Evolutionary conservation across 2,888 invertebrate species (phyloP).

Genomic region (Trichopoda pennipes): DNA sequence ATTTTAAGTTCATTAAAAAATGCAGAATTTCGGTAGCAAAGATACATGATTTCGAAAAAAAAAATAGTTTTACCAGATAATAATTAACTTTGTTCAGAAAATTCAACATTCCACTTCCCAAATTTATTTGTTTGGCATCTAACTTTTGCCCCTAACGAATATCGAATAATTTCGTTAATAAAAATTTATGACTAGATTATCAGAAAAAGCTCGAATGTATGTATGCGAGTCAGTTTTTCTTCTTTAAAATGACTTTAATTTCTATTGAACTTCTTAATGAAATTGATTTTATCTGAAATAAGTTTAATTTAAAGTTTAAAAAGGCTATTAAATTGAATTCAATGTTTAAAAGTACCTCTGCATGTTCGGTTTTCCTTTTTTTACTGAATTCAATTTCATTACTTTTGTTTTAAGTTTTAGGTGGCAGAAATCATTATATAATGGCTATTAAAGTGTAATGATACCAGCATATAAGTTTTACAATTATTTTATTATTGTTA

Average conservation of each 20-base stretch:
- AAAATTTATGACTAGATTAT: conserved; percentile 25
- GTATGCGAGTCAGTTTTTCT: not conserved
- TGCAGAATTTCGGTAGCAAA: no score
- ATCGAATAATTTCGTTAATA: conserved; percentile 34
- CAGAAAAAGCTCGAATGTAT: not conserved
- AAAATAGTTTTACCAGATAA: no score
- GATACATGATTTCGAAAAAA: no score
- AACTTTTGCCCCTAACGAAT: conserved; percentile 26
- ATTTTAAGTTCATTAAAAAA: no score
- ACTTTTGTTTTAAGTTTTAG: not conserved
- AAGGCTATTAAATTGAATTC: conserved; percentile 32
- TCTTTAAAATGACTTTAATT: conserved; percentile 55
- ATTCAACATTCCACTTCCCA: no score
- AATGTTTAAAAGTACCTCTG: not conserved
- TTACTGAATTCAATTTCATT: conserved; percentile 13
- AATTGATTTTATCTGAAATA: conserved; percentile 60
- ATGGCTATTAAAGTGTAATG: conserved; percentile 59
- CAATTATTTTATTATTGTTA: conserved; percentile 20
- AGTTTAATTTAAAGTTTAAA: conserved; percentile 58
- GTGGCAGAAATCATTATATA: conserved; percentile 53
- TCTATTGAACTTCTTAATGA: conserved; percentile 60
- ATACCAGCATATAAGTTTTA: conserved; percentile 38
- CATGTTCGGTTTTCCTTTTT: conserved; percentile 1
- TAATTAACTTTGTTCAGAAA: no score
- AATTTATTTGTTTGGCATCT: not conserved